Base-by-base conservation (phyloP, 2,888 invertebrate species). In the Emmelina monodactyla region DNA sequence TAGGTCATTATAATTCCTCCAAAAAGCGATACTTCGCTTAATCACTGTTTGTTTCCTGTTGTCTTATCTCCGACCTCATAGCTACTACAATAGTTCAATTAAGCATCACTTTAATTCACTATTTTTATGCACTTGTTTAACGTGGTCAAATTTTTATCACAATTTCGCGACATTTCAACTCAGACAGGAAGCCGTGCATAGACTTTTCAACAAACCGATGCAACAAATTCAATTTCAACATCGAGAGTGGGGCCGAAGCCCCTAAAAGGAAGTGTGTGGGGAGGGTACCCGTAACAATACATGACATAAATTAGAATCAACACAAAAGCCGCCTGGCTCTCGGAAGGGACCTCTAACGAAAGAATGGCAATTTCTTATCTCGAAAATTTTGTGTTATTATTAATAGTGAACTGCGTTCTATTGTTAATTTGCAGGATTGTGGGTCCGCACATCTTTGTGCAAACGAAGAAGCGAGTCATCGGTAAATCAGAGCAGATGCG, bases 341-440 rank as follows among this genome's bases (percentile, higher is more conserved):
- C 65, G 65, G 71, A 73, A 76, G 73, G 78, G 73, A 72, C 63
- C 64, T 64, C 61, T 53, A 52, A 57, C 70, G 49, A 73, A 76
- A 76, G 76, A 79, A 78, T 73, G 63, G 71, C 76, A 76, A 73
- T 70, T 73, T 68, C 78, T 75, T 71, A 72, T 73, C 72, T 71
- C 52, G 62, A 63, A 62, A 57, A 64, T 64, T n/a, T n/a, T 55
- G 51, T 59, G 53, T 62, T 73, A 73, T 76, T 78, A 76, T 70
- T 76, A 73, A 58, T 59, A 62, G 62, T 55, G 53, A 64, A 63
- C 25, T 59, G 54, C 53, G 49, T 43, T 50, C 67, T 55, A 72
- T 76, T 76, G 73, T 76, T 66, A 63, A 67, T 69, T 62, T 58
- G 57, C 53, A 55, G 52, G 55, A 58, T 64, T 58, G 58, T 57